These are phyloP conservation scores for Monochamus alternatus DNA, from an alignment of 2,888 invertebrate species.

Conservation along the genomic window DNA sequence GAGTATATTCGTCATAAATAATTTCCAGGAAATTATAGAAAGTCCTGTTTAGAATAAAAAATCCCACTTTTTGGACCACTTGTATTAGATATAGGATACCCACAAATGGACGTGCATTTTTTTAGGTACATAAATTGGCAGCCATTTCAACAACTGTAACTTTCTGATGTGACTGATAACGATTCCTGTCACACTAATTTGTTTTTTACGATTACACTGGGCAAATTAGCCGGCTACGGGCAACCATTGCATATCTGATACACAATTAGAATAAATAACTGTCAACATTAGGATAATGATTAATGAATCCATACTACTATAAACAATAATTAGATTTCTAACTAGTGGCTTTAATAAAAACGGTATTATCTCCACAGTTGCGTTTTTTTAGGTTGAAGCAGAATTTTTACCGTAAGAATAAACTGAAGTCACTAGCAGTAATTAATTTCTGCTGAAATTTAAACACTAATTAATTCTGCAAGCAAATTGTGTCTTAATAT, in stretches of 20 bases:
- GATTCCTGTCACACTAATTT: conserved; percentile 13
- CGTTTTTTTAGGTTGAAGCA: neutral
- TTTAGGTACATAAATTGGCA: neutral
- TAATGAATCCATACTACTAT: conserved; percentile 23
- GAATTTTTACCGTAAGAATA: no score
- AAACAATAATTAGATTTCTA: conserved; percentile 33
- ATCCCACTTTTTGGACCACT: no score
- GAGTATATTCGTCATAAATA: no score
- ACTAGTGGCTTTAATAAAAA: conserved; percentile 15
- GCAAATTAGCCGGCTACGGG: conserved; percentile 8
- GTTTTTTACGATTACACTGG: conserved; percentile 7
- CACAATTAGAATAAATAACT: conserved; percentile 28
- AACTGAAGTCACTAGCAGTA: no score
- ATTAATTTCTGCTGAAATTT: neutral
- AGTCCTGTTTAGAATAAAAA: no score
- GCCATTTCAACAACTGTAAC: conserved; percentile 4
- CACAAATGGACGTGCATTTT: no score
- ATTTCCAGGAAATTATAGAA: no score
- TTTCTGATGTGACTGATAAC: conserved; percentile 7
- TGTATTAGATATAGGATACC: no score
- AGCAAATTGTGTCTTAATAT: no score
- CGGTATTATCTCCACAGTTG: conserved; percentile 30
- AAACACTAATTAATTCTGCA: neutral
- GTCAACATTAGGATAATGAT: conserved; percentile 31
- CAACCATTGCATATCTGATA: conserved; percentile 6